Base-by-base conservation (phyloP, 2,888 invertebrate genomes). In the Lymantria dispar region DNA sequence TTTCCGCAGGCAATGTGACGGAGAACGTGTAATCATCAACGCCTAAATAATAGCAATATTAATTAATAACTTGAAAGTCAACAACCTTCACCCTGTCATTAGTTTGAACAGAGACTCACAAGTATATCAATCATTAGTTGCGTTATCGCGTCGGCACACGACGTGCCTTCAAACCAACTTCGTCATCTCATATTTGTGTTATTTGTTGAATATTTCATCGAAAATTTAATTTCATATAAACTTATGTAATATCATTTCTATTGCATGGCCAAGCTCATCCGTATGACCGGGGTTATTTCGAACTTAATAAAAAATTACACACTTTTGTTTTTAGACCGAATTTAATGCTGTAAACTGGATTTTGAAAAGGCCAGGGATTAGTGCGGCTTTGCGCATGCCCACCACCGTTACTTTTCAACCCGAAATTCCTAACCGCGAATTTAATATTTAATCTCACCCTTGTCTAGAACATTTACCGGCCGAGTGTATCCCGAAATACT, bases 361-460 rank as follows among this genome's bases (percentile, higher is more conserved):
- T 81, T 79, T 68, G 68, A 70, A 76, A 76, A 76, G 78, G 74
- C 72, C 64, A 62, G 68, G 77, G 76, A 76, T 78, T 73, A 76
- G 72, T 68, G 71, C 58, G 74, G 75, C 70, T 72, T 71, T 70
- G 78, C 81, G 81, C 80, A 83, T 81, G 79, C 80, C 74, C 75
- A 70, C 74, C 69, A 58, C 76, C 72, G 77, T 81, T 83, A 80
- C 83, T 87, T 88, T 90, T 83, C 86, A 83, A 79, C 83, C 84
- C 84, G 66, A 88, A 89, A 90, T 88, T 88, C 85, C 87, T 85
- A 83, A 87, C 84, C 86, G 80, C 85, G 81, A 86, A 84, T 89
- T 90, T 89, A 90, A 91, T 91, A 90, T 91, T 91, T 89, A 90
- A 91, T 87, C 81, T 77, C 82, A 87, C 88, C 88, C 90, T 87